phyloP scores from a whole-genome alignment of 2,797 vertebrate genomes.

The Acanthurus tractus region DNA sequence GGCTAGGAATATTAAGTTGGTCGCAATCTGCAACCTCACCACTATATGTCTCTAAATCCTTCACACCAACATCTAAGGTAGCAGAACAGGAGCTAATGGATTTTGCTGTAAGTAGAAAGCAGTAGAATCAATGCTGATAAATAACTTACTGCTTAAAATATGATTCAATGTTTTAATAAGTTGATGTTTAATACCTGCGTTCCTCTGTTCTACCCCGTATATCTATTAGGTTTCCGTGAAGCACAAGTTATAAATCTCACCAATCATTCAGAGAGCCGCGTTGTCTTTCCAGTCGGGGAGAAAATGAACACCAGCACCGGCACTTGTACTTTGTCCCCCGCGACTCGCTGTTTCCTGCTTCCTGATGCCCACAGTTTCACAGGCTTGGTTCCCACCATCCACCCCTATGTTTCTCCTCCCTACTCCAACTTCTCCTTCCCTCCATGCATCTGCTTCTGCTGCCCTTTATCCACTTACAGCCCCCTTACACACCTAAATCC shows the following conservation, averaged over 20 bases:
- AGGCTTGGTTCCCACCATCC: slow-evolving; percentile 62
- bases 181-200: slow-evolving; percentile 5
- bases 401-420: slow-evolving; percentile 17
- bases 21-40: too few species aligned
- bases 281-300: slow-evolving; percentile 28
- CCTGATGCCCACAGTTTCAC: slow-evolving; percentile 65
- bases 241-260: background rate
- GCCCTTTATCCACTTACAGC: slow-evolving; percentile 32
- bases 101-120: background rate
- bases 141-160: slow-evolving; percentile 7
- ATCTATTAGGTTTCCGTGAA: slow-evolving; percentile 16
- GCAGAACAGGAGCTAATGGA: background rate
- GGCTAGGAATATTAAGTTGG: too few species aligned
- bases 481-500: slow-evolving; percentile 44
- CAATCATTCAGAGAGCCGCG: background rate
- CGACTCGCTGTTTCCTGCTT: slow-evolving; percentile 72
- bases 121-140: slow-evolving; percentile 18
- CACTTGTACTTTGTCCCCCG: slow-evolving; percentile 45
- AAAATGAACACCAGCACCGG: slow-evolving; percentile 39
- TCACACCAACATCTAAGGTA: background rate
- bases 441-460: slow-evolving; percentile 28
- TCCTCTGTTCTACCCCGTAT: background rate
- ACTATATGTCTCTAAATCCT: too few species aligned
- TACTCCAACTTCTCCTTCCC: slow-evolving; percentile 37
- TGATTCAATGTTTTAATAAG: slow-evolving; percentile 16